phyloP scores from a whole-genome alignment of 2,113 vertebrate species.

The Martes martes region DNA sequence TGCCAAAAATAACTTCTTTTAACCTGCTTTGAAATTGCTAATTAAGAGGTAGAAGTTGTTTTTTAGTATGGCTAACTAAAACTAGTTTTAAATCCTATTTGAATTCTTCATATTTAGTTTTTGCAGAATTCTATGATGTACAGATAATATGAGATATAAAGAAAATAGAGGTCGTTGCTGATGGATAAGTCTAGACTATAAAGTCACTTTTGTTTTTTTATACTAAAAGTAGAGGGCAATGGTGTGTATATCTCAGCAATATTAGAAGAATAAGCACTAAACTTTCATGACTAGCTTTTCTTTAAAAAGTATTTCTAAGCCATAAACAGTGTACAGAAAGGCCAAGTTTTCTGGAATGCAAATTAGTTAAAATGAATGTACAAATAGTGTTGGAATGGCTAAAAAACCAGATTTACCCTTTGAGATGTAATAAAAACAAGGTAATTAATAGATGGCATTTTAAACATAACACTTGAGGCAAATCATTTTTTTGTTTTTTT shows the following conservation, averaged over 20 bases:
- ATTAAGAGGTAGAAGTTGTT: background rate
- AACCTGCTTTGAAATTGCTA: background rate
- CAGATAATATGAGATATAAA: background rate
- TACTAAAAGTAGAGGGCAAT: background rate
- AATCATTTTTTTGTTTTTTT: background rate
- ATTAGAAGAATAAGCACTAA: background rate
- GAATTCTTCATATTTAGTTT: constrained; percentile 19
- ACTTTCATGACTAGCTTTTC: background rate
- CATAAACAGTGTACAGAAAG: background rate
- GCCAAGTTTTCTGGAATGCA: constrained; percentile 1
- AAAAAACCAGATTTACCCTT: background rate
- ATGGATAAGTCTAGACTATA: background rate
- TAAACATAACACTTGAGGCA: background rate
- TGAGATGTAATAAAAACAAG: background rate
- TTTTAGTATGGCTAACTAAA: constrained; percentile 1
- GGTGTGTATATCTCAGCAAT: background rate
- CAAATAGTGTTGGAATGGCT: background rate
- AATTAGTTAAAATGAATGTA: background rate
- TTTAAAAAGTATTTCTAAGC: constrained; percentile 8
- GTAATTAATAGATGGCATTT: constrained; percentile 15
- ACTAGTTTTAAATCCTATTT: constrained; percentile 23
- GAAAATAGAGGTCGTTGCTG: background rate
- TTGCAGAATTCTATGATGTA: background rate
- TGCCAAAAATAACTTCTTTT: constrained; percentile 18
- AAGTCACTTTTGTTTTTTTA: background rate